Evolutionary conservation across 1,140 invertebrate species (phyloP).

Genomic region (Drosophila ficusphila): DNA sequence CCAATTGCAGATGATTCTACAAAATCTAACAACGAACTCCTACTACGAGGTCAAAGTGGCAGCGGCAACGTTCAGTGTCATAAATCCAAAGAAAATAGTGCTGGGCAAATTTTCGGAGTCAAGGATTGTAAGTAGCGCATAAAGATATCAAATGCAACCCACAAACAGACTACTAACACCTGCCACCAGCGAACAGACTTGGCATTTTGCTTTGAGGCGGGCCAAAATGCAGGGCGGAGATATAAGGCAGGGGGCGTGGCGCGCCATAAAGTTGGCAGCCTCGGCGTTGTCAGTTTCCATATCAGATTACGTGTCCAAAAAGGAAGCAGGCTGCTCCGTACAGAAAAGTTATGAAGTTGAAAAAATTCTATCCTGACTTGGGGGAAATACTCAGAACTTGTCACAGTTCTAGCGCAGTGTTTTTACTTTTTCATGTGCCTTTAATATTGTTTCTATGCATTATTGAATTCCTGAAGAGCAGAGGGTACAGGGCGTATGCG

Average conservation of each 20-base stretch:
- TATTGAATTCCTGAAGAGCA: conserved; percentile 14
- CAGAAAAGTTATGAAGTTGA: conserved; percentile 29
- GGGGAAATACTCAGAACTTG: not conserved
- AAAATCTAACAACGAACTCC: conserved; percentile 90
- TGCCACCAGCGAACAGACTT: conserved; percentile 45
- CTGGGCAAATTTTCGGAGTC: conserved; percentile 88
- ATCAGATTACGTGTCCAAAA: conserved; percentile 62
- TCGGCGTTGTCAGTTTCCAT: conserved; percentile 54
- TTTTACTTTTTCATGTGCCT: conserved; percentile 1
- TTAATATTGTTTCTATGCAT: conserved; percentile 14
- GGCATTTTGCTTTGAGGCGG: conserved; percentile 37
- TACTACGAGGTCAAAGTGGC: conserved; percentile 91
- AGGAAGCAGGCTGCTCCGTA: conserved; percentile 11
- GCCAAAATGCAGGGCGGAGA: not conserved
- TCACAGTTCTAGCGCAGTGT: not conserved
- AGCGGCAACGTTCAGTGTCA: conserved; percentile 89
- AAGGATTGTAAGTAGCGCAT: conserved; percentile 86
- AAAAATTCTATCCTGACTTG: conserved; percentile 1
- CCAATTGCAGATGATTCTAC: conserved; percentile 88
- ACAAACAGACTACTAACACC: conserved; percentile 20
- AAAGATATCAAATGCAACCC: conserved; percentile 30
- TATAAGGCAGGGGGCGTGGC: conserved; percentile 29
- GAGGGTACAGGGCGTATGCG: conserved; percentile 46
- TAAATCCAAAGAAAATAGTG: conserved; percentile 87
- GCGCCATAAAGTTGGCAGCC: conserved; percentile 54